Base-by-base conservation (phyloP, 1,140 invertebrate species). In the Drosophila arizonae region DNA sequence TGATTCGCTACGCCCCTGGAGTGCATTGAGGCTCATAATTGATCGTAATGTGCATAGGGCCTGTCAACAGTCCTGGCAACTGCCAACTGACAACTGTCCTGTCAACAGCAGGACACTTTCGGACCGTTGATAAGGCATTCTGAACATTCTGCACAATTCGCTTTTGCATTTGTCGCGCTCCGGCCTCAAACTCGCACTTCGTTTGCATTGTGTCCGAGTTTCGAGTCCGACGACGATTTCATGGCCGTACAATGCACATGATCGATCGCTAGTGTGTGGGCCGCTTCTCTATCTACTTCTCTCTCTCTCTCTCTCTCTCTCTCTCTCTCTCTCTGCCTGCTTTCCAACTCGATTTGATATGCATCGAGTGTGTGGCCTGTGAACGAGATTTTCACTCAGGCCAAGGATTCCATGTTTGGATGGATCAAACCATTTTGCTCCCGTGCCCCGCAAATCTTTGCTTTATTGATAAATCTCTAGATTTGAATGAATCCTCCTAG, bases 21-120 rank as follows among this genome's bases (percentile, higher is more conserved):
- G 48, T 67, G 64, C 77, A 88, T 88, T 88, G 67, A 89, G 85
- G 61, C 85, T 80, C 84, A 88, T 88, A 89, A 88, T 88, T 88
- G 84, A 88, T 88, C 84, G 85, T 88, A 88, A 88, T 88, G 84
- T 88, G 85, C 85, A 17, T 68, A 84, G 41, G 39, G 72, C 68
- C 76, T 87, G 79, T 88, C 84, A 73, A 81, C 76, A 88, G 82
- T 11, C 43, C 15, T 51, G 15, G 52, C 51, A 55, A 77, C 41
- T 45, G 36, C 6, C 36, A 39, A 39, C 36, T 33, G 36, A 13
- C 36, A 39, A 28, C 13, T 36, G 36, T 46, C 11, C 67, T 75
- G 76, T 76, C 76, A 78, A 72, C 76, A 73, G 73, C 74, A 76
- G 74, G 68, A 76, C 70, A 76, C 61, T 58, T 58, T 6, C 57